phyloP scores from a whole-genome alignment of 53 echinoderm and acorn worm genomes.

The Antedon mediterranea region DNA sequence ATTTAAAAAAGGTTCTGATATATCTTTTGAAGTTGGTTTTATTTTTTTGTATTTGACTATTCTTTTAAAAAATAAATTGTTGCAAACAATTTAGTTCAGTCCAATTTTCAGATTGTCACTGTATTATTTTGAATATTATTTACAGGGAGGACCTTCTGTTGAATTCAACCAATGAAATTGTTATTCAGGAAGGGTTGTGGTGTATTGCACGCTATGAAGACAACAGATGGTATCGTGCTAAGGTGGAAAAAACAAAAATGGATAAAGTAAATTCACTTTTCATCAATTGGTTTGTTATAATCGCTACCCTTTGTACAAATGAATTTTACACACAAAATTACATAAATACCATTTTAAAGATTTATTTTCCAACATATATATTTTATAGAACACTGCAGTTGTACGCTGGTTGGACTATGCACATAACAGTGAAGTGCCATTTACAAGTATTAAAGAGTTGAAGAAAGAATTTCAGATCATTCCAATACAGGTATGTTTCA shows the following conservation, averaged over 20 bases:
- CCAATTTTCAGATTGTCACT: not conserved
- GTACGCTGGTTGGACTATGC: conserved; percentile 95
- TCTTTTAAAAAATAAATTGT: not conserved
- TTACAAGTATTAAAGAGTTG: conserved; percentile 44
- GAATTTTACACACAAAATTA: no score
- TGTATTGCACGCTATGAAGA: conserved; percentile 83
- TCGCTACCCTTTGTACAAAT: no score
- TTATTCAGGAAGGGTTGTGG: conserved; percentile 62
- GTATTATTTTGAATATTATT: not conserved
- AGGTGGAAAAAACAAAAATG: conserved; percentile 51
- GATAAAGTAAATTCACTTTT: conserved; percentile 40
- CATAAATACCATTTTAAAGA: no score
- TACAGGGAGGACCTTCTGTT: conserved; percentile 44
- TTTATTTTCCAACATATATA: no score
- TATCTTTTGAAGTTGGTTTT: no score
- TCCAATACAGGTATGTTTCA: conserved; percentile 65
- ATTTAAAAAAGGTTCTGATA: no score
- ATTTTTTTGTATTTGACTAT: no score
- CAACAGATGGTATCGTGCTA: conserved; percentile 80
- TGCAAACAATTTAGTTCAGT: conserved; percentile 7
- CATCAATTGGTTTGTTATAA: no score
- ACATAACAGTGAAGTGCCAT: conserved; percentile 68
- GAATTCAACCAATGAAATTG: conserved; percentile 19
- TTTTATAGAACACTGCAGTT: conserved; percentile 48
- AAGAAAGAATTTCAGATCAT: conserved; percentile 57